Conservation (phyloP, 2,888 invertebrate genomes). For the Melitaea athalia region DNA sequence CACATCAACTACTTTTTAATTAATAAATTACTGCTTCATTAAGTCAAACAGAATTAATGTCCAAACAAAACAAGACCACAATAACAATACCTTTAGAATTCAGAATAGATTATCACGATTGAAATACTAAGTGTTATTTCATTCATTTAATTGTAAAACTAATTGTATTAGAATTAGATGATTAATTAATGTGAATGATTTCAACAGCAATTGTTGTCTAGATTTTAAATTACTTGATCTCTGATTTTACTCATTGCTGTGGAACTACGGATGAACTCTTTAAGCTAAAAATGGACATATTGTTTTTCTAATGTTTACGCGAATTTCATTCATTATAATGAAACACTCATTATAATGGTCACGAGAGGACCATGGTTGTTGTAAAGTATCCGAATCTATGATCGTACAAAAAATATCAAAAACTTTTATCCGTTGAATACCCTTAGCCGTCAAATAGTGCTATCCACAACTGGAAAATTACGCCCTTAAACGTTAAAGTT, state of each 20-base stretch:
- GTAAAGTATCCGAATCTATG: too few relatives aligned
- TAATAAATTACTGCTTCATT: slow-evolving; percentile 6
- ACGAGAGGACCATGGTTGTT: too few relatives aligned
- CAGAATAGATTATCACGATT: background rate
- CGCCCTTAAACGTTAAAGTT: too few relatives aligned
- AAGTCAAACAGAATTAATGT: background rate
- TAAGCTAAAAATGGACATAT: background rate
- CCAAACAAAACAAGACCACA: background rate
- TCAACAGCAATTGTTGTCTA: slow-evolving; percentile 22
- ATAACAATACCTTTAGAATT: background rate
- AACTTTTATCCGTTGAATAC: too few relatives aligned
- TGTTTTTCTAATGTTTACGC: too few relatives aligned
- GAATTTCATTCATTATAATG: too few relatives aligned
- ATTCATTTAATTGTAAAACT: slow-evolving; percentile 19
- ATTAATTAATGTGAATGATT: slow-evolving; percentile 29
- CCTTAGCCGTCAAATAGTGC: too few relatives aligned
- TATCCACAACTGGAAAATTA: too few relatives aligned
- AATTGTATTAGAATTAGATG: slow-evolving; percentile 24
- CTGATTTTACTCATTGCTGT: background rate
- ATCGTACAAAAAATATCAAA: too few relatives aligned
- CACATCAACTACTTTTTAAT: slow-evolving; percentile 7
- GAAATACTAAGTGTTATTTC: background rate
- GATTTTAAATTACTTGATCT: slow-evolving; percentile 18
- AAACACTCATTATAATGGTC: too few relatives aligned
- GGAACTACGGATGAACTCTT: background rate